Conservation (phyloP, 2,797 vertebrate genomes). For the Danio jaintianensis region DNA sequence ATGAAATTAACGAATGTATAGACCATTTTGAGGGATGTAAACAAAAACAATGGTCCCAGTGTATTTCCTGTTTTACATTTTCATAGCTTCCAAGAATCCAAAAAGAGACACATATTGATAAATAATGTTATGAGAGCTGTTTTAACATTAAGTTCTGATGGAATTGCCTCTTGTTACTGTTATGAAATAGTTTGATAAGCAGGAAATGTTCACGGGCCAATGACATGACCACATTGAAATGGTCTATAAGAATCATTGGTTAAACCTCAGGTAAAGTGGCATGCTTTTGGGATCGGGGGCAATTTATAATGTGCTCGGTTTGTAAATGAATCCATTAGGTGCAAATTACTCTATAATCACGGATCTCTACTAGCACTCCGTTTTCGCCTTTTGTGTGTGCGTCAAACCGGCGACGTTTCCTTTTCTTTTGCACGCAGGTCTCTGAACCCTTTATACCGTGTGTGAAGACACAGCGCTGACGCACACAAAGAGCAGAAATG, state of each 20-base stretch:
- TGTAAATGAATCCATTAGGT: slow-evolving; percentile 21
- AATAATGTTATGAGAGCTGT: too few species aligned
- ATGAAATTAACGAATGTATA: neutral
- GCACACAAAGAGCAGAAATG: slow-evolving; percentile 42
- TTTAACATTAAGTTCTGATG: too few species aligned
- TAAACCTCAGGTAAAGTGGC: neutral
- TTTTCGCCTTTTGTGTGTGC: slow-evolving; percentile 6
- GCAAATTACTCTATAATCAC: slow-evolving; percentile 22
- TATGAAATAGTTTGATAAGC: too few species aligned
- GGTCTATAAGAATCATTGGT: neutral
- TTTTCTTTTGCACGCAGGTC: slow-evolving; percentile 24
- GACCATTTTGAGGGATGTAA: too few species aligned
- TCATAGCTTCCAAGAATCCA: too few species aligned
- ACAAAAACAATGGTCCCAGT: too few species aligned
- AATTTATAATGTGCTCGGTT: slow-evolving; percentile 33
- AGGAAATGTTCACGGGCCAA: too few species aligned
- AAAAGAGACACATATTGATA: too few species aligned
- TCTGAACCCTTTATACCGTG: neutral
- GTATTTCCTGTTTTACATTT: too few species aligned
- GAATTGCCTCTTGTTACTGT: too few species aligned
- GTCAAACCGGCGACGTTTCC: slow-evolving; percentile 1
- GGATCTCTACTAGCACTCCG: slow-evolving; percentile 1
- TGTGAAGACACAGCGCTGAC: slow-evolving; percentile 42
- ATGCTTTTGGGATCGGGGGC: neutral
- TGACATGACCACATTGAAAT: too few species aligned